A percentile compares a stretch with the other conserved stretches of the same genome.
phyloP scores from a whole-genome alignment of 2,888 invertebrate genomes.

The Spodoptera picta region DNA sequence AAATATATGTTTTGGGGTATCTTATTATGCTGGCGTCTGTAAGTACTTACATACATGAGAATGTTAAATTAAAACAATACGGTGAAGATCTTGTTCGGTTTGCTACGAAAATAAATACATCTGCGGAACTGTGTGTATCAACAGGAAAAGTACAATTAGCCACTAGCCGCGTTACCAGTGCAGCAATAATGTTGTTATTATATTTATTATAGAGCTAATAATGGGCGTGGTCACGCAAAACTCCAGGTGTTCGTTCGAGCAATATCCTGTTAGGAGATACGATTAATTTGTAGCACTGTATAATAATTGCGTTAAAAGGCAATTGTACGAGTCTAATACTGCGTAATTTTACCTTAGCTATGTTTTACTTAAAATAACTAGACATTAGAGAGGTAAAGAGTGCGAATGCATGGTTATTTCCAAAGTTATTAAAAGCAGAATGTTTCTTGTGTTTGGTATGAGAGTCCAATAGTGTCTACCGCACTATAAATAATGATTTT shows the following conservation, averaged over 20 bases:
- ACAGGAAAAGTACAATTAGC: slow-evolving; percentile 68
- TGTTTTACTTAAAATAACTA: too few species aligned
- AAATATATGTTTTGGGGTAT: too few species aligned
- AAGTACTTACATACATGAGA: too few species aligned
- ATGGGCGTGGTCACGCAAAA: slow-evolving; percentile 33
- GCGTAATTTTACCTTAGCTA: too few species aligned
- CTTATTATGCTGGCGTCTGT: too few species aligned
- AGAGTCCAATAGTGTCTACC: not conserved
- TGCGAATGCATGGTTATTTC: too few species aligned
- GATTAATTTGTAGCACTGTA: slow-evolving; percentile 37
- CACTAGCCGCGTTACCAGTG: slow-evolving; percentile 29
- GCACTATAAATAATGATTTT: slow-evolving; percentile 4
- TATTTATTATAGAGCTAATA: slow-evolving; percentile 14
- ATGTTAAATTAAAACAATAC: too few species aligned
- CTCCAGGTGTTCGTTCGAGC: slow-evolving; percentile 55
- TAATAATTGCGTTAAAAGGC: slow-evolving; percentile 39
- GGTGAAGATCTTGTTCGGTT: not conserved
- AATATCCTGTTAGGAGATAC: slow-evolving; percentile 31
- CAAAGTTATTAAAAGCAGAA: too few species aligned
- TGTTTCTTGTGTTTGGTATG: too few species aligned
- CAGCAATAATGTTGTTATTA: slow-evolving; percentile 40
- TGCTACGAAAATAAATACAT: slow-evolving; percentile 29
- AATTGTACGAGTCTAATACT: slow-evolving; percentile 22
- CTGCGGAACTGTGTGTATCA: slow-evolving; percentile 33
- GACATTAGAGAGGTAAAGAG: too few species aligned